Evolutionary conservation across 2,113 vertebrate genomes (phyloP).

Genomic region (Madoqua kirkii): DNA sequence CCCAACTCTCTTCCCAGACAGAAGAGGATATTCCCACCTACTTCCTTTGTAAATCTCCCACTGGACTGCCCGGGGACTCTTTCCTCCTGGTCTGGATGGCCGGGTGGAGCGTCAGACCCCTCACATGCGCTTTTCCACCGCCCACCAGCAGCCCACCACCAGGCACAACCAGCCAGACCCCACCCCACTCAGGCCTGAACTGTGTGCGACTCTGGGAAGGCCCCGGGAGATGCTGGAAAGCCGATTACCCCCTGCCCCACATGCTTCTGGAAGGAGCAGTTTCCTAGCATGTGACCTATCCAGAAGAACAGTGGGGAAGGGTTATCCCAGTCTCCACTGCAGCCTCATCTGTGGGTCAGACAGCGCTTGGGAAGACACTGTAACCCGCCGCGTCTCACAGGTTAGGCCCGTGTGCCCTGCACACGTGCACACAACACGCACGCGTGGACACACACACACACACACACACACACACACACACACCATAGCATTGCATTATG

Average conservation of each 20-base stretch:
- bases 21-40: neutral
- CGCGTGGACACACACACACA: rapidly evolving
- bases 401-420: constrained; percentile 35
- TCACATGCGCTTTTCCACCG: neutral
- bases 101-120: neutral
- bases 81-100: neutral
- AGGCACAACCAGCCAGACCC: neutral
- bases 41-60: constrained; percentile 29
- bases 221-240: neutral
- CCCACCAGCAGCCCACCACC: neutral
- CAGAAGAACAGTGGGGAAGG: neutral
- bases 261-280: neutral
- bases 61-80: neutral
- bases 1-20: neutral
- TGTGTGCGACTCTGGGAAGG: neutral
- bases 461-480: neutral
- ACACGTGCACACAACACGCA: neutral
- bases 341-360: neutral
- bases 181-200: neutral
- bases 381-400: neutral
- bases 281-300: neutral
- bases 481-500: constrained; percentile 75
- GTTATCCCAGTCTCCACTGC: neutral
- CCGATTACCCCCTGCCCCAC: neutral
- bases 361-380: neutral